Evolutionary conservation across 2,797 vertebrate genomes (phyloP), one percentile per base, ranked within the genome.

Genomic region (Falco berigora): DNA sequence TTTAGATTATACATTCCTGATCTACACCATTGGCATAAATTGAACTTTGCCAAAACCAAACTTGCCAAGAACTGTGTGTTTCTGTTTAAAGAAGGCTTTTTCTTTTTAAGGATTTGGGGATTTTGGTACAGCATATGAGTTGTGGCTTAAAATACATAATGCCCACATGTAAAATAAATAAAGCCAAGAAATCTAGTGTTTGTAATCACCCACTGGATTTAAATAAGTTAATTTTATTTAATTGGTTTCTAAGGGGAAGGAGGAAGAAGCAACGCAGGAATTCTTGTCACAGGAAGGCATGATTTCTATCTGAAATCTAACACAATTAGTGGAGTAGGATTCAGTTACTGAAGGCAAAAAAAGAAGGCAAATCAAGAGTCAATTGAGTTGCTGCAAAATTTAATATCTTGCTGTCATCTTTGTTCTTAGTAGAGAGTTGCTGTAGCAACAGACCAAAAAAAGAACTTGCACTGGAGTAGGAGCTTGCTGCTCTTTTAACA

Each of bases 331-430:
- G 56, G 62, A 67, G 85, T 32, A 92, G 86, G 82, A 95, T 92
- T 85, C 84, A 86, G 92, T 95, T 94, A 95, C 86, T 38, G 80
- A 81, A 94, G 78, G 85, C 86, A 94, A 82, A 96, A 96, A 92
- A 75, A 87, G 94, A 80, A 94, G 85, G 74, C 90, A 63, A 96
- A 96, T 95, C 91, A 83, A 85, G 86, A 98, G 97, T 95, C 96
- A 98, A 96, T 96, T 95, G 96, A 97, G 96, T 98, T 97, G 89
- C 93, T 97, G 93, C 90, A 97, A 93, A 96, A 96, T 97, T 94
- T 95, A 97, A 97, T 98, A 93, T 95, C 96, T 98, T 95, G 89
- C 95, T 98, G 92, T 97, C 97, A 94, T 98, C 96, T 97, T 97
- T 97, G 96, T 96, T 95, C 95, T 96, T 92, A 88, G 95, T 69